phyloP scores from a whole-genome alignment of 1,140 invertebrate species.

The Coenobita brevimanus region DNA sequence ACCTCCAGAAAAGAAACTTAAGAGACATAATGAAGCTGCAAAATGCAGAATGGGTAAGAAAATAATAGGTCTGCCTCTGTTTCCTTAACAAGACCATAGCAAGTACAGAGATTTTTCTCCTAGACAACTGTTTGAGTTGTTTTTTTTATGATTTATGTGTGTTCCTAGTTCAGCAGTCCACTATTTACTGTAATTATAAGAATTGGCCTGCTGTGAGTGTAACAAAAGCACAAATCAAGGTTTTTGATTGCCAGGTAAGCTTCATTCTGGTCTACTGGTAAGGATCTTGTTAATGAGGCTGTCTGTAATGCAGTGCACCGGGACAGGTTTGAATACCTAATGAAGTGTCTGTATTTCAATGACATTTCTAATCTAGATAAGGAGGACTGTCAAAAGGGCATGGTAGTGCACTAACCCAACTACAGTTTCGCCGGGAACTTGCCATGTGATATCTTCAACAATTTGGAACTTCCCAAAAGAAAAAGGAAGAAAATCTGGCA shows the following conservation, averaged over 20 bases:
- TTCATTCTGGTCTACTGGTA: neutral
- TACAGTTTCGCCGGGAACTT: no score
- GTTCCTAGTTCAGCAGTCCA: no score
- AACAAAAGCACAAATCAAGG: neutral
- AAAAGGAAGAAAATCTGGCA: no score
- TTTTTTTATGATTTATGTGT: neutral
- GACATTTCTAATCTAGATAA: neutral
- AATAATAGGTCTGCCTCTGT: neutral
- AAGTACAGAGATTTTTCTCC: conserved; percentile 2
- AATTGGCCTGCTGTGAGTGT: no score
- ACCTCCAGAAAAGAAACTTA: no score
- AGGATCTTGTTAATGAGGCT: neutral
- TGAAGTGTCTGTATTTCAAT: neutral
- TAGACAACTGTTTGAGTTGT: neutral
- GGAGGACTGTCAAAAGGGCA: neutral
- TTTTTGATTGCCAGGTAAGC: neutral
- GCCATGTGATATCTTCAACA: no score
- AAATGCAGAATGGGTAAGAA: neutral
- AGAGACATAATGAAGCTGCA: neutral
- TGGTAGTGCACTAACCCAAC: no score
- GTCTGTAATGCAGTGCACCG: no score
- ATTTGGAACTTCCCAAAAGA: no score
- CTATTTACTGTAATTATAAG: neutral
- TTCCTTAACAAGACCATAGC: neutral
- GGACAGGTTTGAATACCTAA: neutral